These are phyloP conservation scores for Malacoctenus gilli DNA, from an alignment of 2,797 vertebrate species.

Conservation along the genomic window DNA sequence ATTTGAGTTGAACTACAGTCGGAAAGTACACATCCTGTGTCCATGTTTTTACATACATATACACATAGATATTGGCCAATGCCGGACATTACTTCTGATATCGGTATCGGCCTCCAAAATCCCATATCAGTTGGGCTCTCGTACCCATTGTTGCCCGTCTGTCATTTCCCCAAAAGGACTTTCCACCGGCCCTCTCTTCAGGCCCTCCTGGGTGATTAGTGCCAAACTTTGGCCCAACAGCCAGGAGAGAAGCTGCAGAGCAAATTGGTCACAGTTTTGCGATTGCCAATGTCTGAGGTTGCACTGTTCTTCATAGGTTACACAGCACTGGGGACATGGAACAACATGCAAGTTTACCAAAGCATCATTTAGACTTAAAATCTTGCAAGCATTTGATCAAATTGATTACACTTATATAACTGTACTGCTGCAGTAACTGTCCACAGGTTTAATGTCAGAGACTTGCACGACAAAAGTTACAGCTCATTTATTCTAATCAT, in stretches of 20 bases:
- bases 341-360: constrained; percentile 82
- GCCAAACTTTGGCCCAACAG: constrained; percentile 60
- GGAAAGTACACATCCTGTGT: too few relatives aligned
- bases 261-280: constrained; percentile 48
- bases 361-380: constrained; percentile 81
- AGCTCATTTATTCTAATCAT: too few relatives aligned
- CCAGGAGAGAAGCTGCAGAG: constrained; percentile 41
- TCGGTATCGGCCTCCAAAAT: too few relatives aligned
- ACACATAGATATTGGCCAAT: too few relatives aligned
- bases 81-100: too few relatives aligned
- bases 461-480: constrained; percentile 32
- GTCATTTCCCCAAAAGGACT: constrained; percentile 56
- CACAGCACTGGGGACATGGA: constrained; percentile 75
- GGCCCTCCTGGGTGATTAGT: constrained; percentile 41
- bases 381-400: too few relatives aligned
- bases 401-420: constrained; percentile 84
- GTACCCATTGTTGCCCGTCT: constrained; percentile 65
- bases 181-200: constrained; percentile 57
- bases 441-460: constrained; percentile 18
- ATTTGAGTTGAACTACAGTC: too few relatives aligned
- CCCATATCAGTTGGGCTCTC: too few relatives aligned
- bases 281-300: constrained; percentile 62
- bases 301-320: constrained; percentile 75
- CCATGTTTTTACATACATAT: too few relatives aligned
- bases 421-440: constrained; percentile 45